Conservation (phyloP, 1,140 invertebrate species). For the Dolichoris vasculosae region DNA sequence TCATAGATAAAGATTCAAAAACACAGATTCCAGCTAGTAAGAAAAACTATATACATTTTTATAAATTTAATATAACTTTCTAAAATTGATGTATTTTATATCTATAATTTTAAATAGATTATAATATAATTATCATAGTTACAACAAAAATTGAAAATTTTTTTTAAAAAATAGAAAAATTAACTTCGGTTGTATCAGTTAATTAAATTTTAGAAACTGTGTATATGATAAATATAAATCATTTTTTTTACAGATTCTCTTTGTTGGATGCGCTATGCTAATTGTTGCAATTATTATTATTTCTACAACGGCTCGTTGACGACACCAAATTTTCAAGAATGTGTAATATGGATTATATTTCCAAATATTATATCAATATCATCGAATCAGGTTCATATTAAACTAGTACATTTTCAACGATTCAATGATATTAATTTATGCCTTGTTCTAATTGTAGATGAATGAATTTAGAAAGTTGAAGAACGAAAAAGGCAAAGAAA, state of each 20-base stretch:
- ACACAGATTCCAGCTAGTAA: constrained; percentile 67
- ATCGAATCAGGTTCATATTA: constrained; percentile 78
- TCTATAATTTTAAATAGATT: no score
- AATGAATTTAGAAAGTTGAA: constrained; percentile 60
- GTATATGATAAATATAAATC: not conserved
- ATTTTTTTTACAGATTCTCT: constrained; percentile 66
- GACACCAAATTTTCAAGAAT: constrained; percentile 78
- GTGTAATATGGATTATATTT: constrained; percentile 85
- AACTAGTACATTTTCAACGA: not conserved
- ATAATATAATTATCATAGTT: no score
- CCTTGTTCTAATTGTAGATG: constrained; percentile 48
- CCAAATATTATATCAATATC: constrained; percentile 82
- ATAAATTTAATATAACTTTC: not conserved
- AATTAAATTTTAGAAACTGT: no score
- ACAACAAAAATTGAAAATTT: no score
- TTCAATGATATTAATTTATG: not conserved
- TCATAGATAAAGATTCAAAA: constrained; percentile 63
- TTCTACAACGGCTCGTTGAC: constrained; percentile 83
- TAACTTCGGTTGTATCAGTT: no score
- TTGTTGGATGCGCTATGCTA: constrained; percentile 72
- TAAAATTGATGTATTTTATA: constrained; percentile 29
- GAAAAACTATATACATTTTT: constrained; percentile 7
- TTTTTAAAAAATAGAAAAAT: no score
- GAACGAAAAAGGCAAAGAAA: constrained; percentile 49
- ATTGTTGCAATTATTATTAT: constrained; percentile 73